These are phyloP conservation scores for Diadophis punctatus DNA, from an alignment of 2,113 vertebrate species.

Conservation along the genomic window DNA sequence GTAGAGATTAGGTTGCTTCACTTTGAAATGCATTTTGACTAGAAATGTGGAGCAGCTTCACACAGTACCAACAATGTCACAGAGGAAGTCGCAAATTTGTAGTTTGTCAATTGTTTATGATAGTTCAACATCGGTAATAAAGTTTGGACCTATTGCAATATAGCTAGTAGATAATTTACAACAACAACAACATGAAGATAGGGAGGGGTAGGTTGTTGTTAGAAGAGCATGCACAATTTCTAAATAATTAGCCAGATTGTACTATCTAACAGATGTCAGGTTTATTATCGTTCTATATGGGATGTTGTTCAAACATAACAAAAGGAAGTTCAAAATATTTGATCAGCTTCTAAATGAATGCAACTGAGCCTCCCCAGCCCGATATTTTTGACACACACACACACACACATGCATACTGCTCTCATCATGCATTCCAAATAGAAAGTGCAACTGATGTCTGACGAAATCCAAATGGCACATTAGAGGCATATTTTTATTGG, in stretches of 20 bases:
- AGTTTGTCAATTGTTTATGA: neutral
- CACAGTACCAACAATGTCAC: neutral
- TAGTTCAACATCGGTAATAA: neutral
- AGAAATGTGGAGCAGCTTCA: neutral
- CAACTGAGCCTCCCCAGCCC: neutral
- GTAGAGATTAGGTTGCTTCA: neutral
- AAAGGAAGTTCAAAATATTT: neutral
- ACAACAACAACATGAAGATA: neutral
- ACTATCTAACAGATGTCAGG: slow-evolving; percentile 4
- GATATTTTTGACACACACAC: neutral
- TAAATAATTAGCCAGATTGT: neutral
- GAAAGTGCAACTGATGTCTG: neutral
- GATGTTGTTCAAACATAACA: neutral
- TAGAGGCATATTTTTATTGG: neutral
- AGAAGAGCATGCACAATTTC: neutral
- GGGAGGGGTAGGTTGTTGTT: neutral
- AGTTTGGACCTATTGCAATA: neutral
- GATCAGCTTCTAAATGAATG: slow-evolving; percentile 9
- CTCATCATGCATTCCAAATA: neutral
- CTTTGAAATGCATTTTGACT: neutral
- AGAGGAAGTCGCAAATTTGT: neutral
- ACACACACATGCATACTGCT: neutral
- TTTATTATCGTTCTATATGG: neutral
- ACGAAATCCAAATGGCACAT: slow-evolving; percentile 22
- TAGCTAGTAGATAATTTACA: neutral